phyloP scores from a whole-genome alignment of 2,113 vertebrate genomes.

The Thermophis baileyi region DNA sequence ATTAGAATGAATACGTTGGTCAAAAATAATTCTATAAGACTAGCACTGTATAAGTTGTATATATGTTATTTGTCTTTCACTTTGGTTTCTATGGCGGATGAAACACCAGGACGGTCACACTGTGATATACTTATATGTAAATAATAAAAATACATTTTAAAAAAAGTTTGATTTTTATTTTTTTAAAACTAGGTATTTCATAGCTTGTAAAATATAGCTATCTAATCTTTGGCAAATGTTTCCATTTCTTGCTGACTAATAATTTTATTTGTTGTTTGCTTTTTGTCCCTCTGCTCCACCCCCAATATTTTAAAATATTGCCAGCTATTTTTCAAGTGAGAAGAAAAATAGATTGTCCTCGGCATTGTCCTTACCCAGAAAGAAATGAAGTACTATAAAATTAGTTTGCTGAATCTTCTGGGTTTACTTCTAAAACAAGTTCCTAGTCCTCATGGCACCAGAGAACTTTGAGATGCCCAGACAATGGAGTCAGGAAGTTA shows the following conservation, averaged over 20 bases:
- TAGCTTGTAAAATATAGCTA: background rate
- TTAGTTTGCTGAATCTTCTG: background rate
- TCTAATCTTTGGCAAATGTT: background rate
- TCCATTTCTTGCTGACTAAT: background rate
- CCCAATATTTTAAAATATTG: background rate
- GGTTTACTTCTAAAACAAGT: background rate
- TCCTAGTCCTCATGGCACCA: background rate
- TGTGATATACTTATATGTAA: no score
- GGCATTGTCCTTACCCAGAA: background rate
- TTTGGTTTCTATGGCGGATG: no score
- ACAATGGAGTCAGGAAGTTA: background rate
- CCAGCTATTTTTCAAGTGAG: background rate
- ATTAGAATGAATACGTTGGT: no score
- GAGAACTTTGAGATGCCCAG: background rate
- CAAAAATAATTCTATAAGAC: no score
- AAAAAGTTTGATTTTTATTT: background rate
- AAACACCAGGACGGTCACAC: no score
- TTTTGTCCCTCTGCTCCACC: background rate
- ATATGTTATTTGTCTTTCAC: no score
- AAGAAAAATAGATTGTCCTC: background rate
- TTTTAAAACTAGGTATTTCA: background rate
- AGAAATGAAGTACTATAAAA: background rate
- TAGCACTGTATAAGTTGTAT: no score
- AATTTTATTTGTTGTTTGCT: background rate
- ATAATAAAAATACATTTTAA: no score